Percentiles rank a stretch among this genome's conserved stretches.
Conservation (phyloP, 2,888 invertebrate species). For the Helleia helle region DNA sequence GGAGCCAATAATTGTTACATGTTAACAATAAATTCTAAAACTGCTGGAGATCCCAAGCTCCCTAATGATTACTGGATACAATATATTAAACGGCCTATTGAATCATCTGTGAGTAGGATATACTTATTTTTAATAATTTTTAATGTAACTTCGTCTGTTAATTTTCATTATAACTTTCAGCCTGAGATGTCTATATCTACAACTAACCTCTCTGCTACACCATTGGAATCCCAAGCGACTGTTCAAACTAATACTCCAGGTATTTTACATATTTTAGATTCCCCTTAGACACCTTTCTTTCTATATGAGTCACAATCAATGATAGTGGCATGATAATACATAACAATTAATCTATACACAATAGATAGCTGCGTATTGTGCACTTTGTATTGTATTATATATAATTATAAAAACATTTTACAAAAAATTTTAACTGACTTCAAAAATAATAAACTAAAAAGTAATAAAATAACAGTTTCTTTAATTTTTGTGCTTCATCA, state of each 20-base stretch:
- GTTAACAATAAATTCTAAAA: conserved; percentile 90
- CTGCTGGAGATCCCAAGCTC: conserved; percentile 69
- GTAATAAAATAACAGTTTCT: too few relatives aligned
- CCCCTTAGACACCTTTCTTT: conserved; percentile 4
- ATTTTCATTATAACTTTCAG: conserved; percentile 1
- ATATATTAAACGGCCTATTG: conserved; percentile 78
- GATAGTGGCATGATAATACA: too few relatives aligned
- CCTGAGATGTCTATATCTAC: neutral
- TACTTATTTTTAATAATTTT: neutral
- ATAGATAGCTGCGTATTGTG: too few relatives aligned
- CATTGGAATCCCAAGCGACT: conserved; percentile 37
- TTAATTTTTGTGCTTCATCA: too few relatives aligned
- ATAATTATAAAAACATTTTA: too few relatives aligned
- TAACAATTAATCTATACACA: too few relatives aligned
- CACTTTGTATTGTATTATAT: too few relatives aligned
- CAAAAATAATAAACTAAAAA: too few relatives aligned
- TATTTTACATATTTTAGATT: too few relatives aligned
- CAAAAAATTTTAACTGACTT: too few relatives aligned
- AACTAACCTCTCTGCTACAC: conserved; percentile 29
- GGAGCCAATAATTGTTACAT: conserved; percentile 92
- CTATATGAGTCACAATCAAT: too few relatives aligned
- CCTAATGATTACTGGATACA: conserved; percentile 89
- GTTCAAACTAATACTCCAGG: conserved; percentile 30
- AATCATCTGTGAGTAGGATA: conserved; percentile 52
- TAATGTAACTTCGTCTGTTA: neutral